Evolutionary conservation across 2,797 vertebrate species (phyloP).

Genomic region (Molossus alvarezi): DNA sequence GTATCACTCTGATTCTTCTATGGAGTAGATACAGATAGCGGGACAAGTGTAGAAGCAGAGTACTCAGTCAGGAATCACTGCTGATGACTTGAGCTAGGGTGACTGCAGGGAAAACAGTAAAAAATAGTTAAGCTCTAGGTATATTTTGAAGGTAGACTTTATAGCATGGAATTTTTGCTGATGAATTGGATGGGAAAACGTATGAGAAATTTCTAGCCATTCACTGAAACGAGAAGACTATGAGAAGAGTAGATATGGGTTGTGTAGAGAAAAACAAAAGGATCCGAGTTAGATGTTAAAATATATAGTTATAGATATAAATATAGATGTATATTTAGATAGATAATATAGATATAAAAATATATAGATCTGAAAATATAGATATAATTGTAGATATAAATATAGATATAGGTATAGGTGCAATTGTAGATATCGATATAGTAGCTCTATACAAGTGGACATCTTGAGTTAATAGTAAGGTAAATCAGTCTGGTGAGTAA

Average conservation of each 20-base stretch:
- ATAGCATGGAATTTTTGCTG: not conserved
- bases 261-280: not conserved
- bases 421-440: not conserved
- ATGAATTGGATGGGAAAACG: not conserved
- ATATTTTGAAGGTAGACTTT: not conserved
- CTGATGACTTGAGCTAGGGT: not conserved
- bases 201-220: not conserved
- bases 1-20: not conserved
- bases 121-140: not conserved
- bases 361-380: not conserved
- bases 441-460: not conserved
- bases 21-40: not conserved
- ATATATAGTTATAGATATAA: not conserved
- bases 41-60: not conserved
- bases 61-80: not conserved
- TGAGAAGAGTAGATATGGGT: not conserved
- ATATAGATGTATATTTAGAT: not conserved
- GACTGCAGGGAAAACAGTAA: not conserved
- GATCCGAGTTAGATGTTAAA: not conserved
- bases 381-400: no score
- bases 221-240: conserved; percentile 3
- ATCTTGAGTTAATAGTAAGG: not conserved
- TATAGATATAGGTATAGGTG: no score
- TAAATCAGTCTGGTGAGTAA: not conserved
- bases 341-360: no score